A percentile compares a stretch with the other conserved stretches of the same genome.
Evolutionary conservation across 1,140 invertebrate species (phyloP).

Genomic region (Rhagoletis zephyria): DNA sequence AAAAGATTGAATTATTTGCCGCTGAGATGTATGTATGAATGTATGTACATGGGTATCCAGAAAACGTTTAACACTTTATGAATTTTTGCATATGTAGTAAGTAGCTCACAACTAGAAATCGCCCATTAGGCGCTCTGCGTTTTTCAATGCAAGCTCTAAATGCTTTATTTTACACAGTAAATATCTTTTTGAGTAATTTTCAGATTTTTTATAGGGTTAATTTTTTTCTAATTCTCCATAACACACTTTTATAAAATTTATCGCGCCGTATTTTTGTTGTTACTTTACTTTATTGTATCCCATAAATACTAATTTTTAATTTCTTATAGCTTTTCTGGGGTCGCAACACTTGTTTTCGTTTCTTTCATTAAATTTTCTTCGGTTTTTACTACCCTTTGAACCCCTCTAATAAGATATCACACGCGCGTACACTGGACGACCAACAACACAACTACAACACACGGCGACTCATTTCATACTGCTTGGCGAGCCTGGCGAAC

Average conservation of each 20-base stretch:
- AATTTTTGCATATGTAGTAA: not conserved
- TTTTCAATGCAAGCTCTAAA: too few species aligned
- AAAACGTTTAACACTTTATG: not conserved
- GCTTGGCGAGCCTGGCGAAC: conserved; percentile 21
- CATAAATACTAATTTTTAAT: not conserved
- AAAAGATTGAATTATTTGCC: not conserved
- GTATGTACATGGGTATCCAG: not conserved
- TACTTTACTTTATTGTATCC: not conserved
- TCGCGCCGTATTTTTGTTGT: not conserved
- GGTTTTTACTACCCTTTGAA: not conserved
- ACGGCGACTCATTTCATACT: conserved; percentile 47
- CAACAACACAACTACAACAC: conserved; percentile 35
- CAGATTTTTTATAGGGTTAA: not conserved
- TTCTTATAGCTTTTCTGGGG: too few species aligned
- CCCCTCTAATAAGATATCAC: not conserved
- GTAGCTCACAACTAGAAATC: not conserved
- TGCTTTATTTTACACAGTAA: too few species aligned
- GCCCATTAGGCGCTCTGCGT: not conserved
- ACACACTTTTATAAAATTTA: not conserved
- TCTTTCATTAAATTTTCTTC: not conserved
- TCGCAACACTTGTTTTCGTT: not conserved
- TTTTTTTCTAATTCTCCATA: not conserved
- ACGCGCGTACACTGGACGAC: not conserved
- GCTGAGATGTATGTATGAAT: not conserved
- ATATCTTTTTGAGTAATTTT: not conserved